phyloP scores from a whole-genome alignment of 2,888 invertebrate species.

The Cerastoderma edule region DNA sequence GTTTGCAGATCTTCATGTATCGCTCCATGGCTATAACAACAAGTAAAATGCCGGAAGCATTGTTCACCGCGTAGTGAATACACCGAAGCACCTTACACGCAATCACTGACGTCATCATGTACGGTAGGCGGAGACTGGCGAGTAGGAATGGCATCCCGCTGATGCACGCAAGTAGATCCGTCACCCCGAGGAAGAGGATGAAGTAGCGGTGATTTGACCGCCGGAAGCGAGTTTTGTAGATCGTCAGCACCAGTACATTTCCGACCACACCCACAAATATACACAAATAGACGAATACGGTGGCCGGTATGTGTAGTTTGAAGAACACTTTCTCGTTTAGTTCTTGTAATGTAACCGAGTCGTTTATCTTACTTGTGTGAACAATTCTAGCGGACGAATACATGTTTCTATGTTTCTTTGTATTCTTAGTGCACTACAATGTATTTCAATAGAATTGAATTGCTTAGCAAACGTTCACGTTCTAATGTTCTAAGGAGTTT shows the following conservation, averaged over 20 bases:
- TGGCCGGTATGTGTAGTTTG: conserved; percentile 53
- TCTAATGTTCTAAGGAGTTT: too few species aligned
- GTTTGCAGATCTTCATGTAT: conserved; percentile 62
- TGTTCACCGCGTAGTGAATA: conserved; percentile 57
- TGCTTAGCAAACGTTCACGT: too few species aligned
- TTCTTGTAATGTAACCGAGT: conserved; percentile 38
- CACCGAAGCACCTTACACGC: conserved; percentile 53
- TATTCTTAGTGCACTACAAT: too few species aligned
- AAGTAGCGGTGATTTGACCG: conserved; percentile 60
- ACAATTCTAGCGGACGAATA: conserved; percentile 23
- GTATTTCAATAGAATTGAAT: too few species aligned
- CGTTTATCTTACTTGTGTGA: conserved; percentile 3
- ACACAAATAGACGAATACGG: conserved; percentile 45
- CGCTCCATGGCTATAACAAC: conserved; percentile 62
- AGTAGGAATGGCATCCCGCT: conserved; percentile 62
- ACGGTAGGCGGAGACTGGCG: conserved; percentile 61
- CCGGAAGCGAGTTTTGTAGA: conserved; percentile 56
- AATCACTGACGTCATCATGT: conserved; percentile 56
- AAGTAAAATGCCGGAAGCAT: conserved; percentile 62
- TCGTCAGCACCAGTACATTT: conserved; percentile 55
- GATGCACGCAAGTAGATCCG: conserved; percentile 58
- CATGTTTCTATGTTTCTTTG: too few species aligned
- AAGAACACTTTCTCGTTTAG: conserved; percentile 51
- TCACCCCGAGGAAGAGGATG: conserved; percentile 61
- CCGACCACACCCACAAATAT: conserved; percentile 56